Evolutionary conservation across 2,888 invertebrate species (phyloP).

Genomic region (Eulithis testata): DNA sequence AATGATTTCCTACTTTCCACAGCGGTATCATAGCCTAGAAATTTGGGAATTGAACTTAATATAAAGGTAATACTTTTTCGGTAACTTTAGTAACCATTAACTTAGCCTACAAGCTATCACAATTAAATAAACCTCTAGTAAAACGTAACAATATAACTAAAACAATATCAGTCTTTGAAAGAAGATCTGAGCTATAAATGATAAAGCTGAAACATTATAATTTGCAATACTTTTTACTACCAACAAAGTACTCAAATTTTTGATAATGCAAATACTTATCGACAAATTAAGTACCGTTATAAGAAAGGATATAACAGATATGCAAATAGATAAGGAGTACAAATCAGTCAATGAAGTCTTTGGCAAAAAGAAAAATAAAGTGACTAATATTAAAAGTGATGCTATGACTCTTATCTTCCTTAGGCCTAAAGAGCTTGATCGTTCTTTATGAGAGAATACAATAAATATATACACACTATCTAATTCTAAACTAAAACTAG

Average conservation of each 20-base stretch:
- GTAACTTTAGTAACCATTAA: slow-evolving; percentile 79
- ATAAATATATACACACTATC: slow-evolving; percentile 48
- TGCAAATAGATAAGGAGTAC: slow-evolving; percentile 20
- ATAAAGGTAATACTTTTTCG: slow-evolving; percentile 80
- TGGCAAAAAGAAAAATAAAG: slow-evolving; percentile 41
- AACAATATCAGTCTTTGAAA: slow-evolving; percentile 78
- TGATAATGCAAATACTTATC: slow-evolving; percentile 6
- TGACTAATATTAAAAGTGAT: slow-evolving; percentile 35
- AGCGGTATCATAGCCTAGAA: slow-evolving; percentile 69
- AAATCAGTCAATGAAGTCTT: slow-evolving; percentile 46
- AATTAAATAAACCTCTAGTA: slow-evolving; percentile 77
- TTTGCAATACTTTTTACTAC: background rate
- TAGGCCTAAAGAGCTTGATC: slow-evolving; percentile 30
- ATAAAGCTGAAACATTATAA: slow-evolving; percentile 28
- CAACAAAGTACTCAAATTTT: background rate
- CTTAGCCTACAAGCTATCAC: slow-evolving; percentile 71
- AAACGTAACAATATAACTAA: slow-evolving; percentile 75
- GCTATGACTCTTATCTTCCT: slow-evolving; percentile 35
- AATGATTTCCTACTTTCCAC: slow-evolving; percentile 57
- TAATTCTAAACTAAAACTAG: slow-evolving; percentile 68
- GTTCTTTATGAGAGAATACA: slow-evolving; percentile 39
- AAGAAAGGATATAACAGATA: slow-evolving; percentile 19
- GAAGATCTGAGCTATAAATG: slow-evolving; percentile 53
- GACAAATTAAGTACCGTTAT: slow-evolving; percentile 11
- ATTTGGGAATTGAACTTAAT: slow-evolving; percentile 69